Percentiles rank a stretch among this genome's conserved stretches.
Evolutionary conservation across 2,113 vertebrate genomes (phyloP).

Genomic region (Piaya cayana): DNA sequence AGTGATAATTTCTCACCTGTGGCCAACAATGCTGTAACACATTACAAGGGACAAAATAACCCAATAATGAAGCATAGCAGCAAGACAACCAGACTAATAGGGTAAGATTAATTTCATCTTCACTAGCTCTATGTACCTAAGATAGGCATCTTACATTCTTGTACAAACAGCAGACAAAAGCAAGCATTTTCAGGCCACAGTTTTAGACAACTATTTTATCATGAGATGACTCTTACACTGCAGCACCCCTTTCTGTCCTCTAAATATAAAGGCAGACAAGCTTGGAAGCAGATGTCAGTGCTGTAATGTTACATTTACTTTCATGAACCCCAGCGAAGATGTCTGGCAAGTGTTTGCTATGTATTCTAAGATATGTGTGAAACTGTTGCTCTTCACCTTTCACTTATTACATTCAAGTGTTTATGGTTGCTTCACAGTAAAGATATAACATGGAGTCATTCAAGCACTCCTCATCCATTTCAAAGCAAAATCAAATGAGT

Average conservation of each 20-base stretch:
- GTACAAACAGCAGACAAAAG: not conserved
- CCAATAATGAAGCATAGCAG: not conserved
- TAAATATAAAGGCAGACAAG: not conserved
- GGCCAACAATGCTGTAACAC: not conserved
- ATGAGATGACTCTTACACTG: not conserved
- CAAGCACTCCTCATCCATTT: not conserved
- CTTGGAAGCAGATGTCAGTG: not conserved
- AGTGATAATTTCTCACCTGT: not conserved
- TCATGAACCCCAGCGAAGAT: accelerated
- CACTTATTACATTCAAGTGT: not conserved
- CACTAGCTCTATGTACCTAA: not conserved
- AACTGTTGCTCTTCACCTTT: not conserved
- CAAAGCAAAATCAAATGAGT: not conserved
- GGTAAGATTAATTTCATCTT: not conserved
- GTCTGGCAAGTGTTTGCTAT: not conserved
- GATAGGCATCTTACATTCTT: not conserved
- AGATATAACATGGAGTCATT: not conserved
- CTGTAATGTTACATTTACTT: not conserved
- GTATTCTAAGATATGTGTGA: not conserved
- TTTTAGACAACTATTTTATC: not conserved
- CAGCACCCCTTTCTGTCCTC: not conserved
- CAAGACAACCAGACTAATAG: not conserved
- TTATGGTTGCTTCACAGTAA: not conserved
- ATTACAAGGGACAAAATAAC: not conserved
- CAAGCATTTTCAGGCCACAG: not conserved